A percentile compares a stretch with the other conserved stretches of the same genome.
Conservation (phyloP, 2,888 invertebrate genomes). For the Acleris cristana region DNA sequence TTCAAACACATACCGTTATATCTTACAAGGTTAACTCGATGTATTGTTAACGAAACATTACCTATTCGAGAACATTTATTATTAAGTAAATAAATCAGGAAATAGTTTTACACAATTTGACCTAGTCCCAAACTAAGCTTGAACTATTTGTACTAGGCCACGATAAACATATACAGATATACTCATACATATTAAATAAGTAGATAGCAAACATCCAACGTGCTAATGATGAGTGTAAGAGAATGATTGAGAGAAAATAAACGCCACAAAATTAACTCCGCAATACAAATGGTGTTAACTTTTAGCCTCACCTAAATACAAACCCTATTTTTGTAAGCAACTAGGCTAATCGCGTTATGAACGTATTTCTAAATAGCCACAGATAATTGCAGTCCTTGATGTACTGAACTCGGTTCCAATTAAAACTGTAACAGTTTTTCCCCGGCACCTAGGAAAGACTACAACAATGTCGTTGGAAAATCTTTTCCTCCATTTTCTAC, state of each 20-base stretch:
- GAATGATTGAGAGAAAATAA: too few relatives aligned
- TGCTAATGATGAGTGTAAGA: too few relatives aligned
- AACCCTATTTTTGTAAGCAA: too few relatives aligned
- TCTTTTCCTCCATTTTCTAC: conserved; percentile 25
- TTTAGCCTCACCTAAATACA: too few relatives aligned
- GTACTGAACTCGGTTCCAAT: not conserved
- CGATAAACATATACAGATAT: too few relatives aligned
- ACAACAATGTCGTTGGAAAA: conserved; percentile 28
- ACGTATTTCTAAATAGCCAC: not conserved
- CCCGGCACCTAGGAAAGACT: conserved; percentile 10
- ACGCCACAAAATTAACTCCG: too few relatives aligned
- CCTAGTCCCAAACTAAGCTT: too few relatives aligned
- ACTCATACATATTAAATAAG: too few relatives aligned
- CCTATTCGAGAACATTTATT: not conserved
- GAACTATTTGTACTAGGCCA: too few relatives aligned
- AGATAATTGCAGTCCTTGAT: not conserved
- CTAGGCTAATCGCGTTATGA: not conserved
- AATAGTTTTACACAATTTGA: too few relatives aligned
- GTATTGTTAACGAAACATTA: not conserved
- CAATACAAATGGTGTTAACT: too few relatives aligned
- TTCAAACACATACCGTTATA: conserved; percentile 7
- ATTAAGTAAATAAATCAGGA: not conserved
- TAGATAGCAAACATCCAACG: too few relatives aligned
- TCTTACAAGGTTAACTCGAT: not conserved
- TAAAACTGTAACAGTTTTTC: conserved; percentile 8